These are phyloP conservation scores for Acridotheres tristis DNA, from an alignment of 2,797 vertebrate genomes.

Conservation along the genomic window DNA sequence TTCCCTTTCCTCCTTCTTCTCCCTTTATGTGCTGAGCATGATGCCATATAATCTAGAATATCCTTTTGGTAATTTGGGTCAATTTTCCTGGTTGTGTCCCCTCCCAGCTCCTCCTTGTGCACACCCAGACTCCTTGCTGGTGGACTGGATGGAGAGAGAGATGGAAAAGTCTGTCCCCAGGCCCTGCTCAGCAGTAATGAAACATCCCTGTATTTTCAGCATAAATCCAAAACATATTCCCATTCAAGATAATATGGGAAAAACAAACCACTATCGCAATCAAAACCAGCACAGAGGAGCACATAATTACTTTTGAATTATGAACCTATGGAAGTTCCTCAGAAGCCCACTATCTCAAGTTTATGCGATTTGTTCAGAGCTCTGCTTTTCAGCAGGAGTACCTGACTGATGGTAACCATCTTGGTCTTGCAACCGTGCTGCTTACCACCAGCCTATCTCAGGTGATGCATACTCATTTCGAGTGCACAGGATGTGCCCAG, in stretches of 20 bases:
- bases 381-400: neutral
- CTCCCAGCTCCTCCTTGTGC: neutral
- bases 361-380: neutral
- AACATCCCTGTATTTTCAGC: neutral
- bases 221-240: neutral
- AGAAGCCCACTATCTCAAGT: neutral
- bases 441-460: accelerated
- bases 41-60: neutral
- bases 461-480: accelerated
- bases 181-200: neutral
- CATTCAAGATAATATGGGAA: neutral
- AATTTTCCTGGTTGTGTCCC: neutral
- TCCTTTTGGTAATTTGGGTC: neutral
- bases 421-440: neutral
- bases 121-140: neutral
- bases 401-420: neutral
- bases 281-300: neutral
- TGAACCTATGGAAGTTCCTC: neutral
- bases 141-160: neutral
- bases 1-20: neutral
- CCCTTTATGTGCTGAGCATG: neutral
- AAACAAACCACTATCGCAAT: neutral
- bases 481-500: neutral
- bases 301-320: neutral
- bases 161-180: neutral